Evolutionary conservation across 2,797 vertebrate genomes (phyloP).

Genomic region (Philypnodon macrostomus): DNA sequence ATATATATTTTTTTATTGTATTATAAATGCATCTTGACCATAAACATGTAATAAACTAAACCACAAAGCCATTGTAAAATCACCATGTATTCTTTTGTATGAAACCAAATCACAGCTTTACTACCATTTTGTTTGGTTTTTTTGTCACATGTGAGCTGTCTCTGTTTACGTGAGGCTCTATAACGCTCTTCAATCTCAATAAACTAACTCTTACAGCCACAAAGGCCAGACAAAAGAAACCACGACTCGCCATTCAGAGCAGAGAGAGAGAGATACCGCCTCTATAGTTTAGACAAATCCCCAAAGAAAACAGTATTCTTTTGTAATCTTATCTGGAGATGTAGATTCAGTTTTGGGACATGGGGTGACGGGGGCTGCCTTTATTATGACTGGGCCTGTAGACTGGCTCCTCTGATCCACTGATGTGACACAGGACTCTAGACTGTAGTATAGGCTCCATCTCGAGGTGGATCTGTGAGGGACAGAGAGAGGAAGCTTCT

Average conservation of each 20-base stretch:
- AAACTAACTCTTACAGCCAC: slow-evolving; percentile 44
- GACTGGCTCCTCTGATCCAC: slow-evolving; percentile 81
- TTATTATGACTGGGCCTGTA: slow-evolving; percentile 80
- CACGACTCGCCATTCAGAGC: slow-evolving; percentile 34
- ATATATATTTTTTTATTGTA: too few relatives aligned
- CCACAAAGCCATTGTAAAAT: slow-evolving; percentile 10
- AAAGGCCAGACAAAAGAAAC: slow-evolving; percentile 45
- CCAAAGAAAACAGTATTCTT: slow-evolving; percentile 80
- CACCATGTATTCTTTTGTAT: slow-evolving; percentile 3
- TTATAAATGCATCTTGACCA: not conserved
- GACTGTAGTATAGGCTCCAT: slow-evolving; percentile 65
- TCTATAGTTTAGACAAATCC: slow-evolving; percentile 80
- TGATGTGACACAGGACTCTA: slow-evolving; percentile 71
- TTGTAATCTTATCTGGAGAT: slow-evolving; percentile 81
- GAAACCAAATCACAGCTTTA: slow-evolving; percentile 16
- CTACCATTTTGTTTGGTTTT: slow-evolving; percentile 18
- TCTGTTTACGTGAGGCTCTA: slow-evolving; percentile 55
- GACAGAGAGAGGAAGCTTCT: slow-evolving; percentile 47
- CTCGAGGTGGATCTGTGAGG: slow-evolving; percentile 58
- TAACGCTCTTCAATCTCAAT: slow-evolving; percentile 51
- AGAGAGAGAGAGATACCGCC: slow-evolving; percentile 48
- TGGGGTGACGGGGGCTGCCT: slow-evolving; percentile 37
- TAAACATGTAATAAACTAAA: slow-evolving; percentile 13
- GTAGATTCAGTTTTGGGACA: slow-evolving; percentile 68
- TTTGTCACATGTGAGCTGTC: slow-evolving; percentile 21